Evolutionary conservation across 2,113 vertebrate species (phyloP), one percentile per base, ranked within the genome.

Genomic region (Melanocharis versteri): DNA sequence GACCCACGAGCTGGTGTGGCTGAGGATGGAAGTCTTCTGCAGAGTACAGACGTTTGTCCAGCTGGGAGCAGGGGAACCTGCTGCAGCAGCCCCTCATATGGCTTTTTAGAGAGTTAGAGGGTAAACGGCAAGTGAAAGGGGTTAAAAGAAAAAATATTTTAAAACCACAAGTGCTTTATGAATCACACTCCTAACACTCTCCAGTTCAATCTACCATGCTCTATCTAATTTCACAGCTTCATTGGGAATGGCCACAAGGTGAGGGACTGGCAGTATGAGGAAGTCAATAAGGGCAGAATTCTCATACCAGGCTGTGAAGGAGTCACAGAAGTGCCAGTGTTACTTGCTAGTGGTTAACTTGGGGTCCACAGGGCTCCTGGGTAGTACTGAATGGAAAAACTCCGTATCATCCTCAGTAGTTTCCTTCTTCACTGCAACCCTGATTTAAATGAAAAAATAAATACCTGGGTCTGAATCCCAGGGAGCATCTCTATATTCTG

Each of bases 221-320:
- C 82, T 51, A 40, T 62, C 58, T 37, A 79, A 94, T 97, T 96
- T 96, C 97, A 97, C 81, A 96, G 96, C 90, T 97, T 94, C 70
- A 9, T 20, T 80, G 87, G 92, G 94, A 95, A 94, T 77, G 48
- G 77, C 90, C 76, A 78, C 60, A 89, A 96, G 95, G 92, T 94
- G 93, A 96, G 90, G 93, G 95, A 85, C 64, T 80, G 78, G 80
- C 76, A 92, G 71, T 51, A n/a, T 12, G 81, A 87, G 47, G 72
- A 97, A 96, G 72, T 96, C 82, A 62, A 39, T 76, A 87, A 83
- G 40, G 92, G 47, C 51, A 81, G 56, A 50, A 70, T 95, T 89
- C 83, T 91, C 75, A 83, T 80, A 91, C 35, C 40, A 31, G 77
- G 31, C 92, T 88, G 92, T 0, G 22, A 94, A 77, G 88, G 61